phyloP scores from a whole-genome alignment of 2,888 invertebrate species.

The Geotrupes spiniger region DNA sequence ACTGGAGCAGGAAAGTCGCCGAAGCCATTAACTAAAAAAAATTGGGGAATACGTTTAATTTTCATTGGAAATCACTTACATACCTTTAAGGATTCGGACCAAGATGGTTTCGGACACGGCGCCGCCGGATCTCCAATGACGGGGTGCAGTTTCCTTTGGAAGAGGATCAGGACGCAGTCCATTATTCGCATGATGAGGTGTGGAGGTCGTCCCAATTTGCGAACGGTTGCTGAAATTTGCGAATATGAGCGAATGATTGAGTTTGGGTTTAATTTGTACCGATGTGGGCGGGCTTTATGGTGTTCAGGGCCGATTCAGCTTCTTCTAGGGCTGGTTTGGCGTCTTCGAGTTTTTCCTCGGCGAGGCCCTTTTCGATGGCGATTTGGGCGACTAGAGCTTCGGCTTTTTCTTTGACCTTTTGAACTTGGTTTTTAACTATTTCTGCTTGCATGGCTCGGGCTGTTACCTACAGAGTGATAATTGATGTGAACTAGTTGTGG shows the following conservation, averaged over 20 bases:
- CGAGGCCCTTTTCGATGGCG: conserved; percentile 84
- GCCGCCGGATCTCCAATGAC: conserved; percentile 77
- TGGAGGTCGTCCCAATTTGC: conserved; percentile 92
- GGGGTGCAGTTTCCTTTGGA: conserved; percentile 84
- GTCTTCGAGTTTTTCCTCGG: conserved; percentile 90
- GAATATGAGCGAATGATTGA: neutral
- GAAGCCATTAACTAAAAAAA: conserved; percentile 89
- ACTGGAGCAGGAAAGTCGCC: conserved; percentile 84
- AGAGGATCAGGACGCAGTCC: conserved; percentile 93
- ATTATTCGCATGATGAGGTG: conserved; percentile 97
- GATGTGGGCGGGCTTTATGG: conserved; percentile 95
- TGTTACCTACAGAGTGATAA: conserved; percentile 62
- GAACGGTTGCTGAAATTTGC: conserved; percentile 67
- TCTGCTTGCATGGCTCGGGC: conserved; percentile 94
- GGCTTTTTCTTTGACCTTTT: conserved; percentile 93
- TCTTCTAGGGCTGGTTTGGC: conserved; percentile 95
- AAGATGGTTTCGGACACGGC: conserved; percentile 89
- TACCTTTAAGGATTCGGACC: conserved; percentile 92
- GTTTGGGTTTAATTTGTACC: conserved; percentile 51
- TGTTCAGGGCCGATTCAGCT: conserved; percentile 91
- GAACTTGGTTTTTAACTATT: conserved; percentile 92
- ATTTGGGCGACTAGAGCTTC: conserved; percentile 84
- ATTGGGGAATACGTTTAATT: neutral
- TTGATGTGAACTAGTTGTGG: too few relatives aligned
- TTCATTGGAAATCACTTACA: conserved; percentile 3